Evolutionary conservation across 1,140 invertebrate genomes (phyloP), one percentile per base, ranked within the genome.

Genomic region (Hylyphantes graminicola): DNA sequence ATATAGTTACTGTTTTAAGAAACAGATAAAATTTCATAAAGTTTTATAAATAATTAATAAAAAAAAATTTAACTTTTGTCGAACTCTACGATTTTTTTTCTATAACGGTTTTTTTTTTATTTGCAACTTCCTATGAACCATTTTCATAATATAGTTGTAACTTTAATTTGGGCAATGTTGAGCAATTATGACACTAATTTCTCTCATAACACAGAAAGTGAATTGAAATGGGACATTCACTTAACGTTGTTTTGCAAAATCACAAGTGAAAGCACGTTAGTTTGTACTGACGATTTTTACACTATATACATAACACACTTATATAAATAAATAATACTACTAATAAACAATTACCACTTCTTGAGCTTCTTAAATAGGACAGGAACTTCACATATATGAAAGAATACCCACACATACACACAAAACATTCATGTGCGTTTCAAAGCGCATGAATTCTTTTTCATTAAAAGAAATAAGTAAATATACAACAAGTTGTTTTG

Each of bases 221-320:
- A 19, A 51, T 50, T 76, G 54, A 54, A 65, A 78, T 11, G 64
- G 21, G 35, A 64, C 55, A 72, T 73, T 72, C 73, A 21, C 17
- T 65, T 53, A 8, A 72, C 73, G 65, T 48, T 74, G 55, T 51
- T 59, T 51, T 72, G 10, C 64, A 82, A 61, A 67, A 13, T n/a
- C 35, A 81, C 67, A 82, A 74, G 78, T 82, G 80, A 82, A 82
- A 82, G 80, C 80, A 82, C 80, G 80, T 75, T 82, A 82, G 80
- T 82, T 82, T 82, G 80, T 82, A 82, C 80, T 82, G 54, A 65
- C 55, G 70, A 48, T 64, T 54, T 74, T 65, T 82, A 65, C 70
- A 82, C 50, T 74, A 82, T 82, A 64, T 82, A 74, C 70, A 82
- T 50, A 63, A n/a, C 15, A 53, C 21, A 79, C 59, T 51, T 79